Evolutionary conservation across 2,113 vertebrate genomes (phyloP).

Genomic region (Corydoras maculifer): DNA sequence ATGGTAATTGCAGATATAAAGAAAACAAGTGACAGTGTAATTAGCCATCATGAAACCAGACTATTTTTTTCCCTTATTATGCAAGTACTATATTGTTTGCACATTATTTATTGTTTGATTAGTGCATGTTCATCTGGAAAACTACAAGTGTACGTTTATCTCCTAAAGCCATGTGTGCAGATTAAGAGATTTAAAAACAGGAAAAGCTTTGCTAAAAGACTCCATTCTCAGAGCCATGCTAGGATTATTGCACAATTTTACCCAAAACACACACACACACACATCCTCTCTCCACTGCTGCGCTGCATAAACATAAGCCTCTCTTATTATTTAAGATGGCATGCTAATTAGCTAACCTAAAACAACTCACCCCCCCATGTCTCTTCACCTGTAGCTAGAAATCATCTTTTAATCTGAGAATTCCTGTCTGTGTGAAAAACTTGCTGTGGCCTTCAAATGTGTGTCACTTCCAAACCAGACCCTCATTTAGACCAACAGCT

Average conservation of each 20-base stretch:
- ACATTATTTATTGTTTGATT: background rate
- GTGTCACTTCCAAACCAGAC: slow-evolving; percentile 47
- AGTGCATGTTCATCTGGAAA: slow-evolving; percentile 13
- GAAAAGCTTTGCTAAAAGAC: slow-evolving; percentile 40
- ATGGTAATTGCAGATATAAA: no score
- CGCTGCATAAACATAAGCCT: background rate
- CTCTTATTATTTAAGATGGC: background rate
- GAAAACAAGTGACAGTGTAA: no score
- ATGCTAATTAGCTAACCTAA: background rate
- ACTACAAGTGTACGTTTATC: slow-evolving; percentile 29
- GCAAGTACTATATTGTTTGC: no score
- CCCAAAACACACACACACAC: slow-evolving; percentile 34
- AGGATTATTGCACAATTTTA: slow-evolving; percentile 41
- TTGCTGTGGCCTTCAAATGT: slow-evolving; percentile 41
- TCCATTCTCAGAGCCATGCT: slow-evolving; percentile 34
- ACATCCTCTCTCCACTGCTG: slow-evolving; percentile 4
- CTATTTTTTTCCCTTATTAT: no score
- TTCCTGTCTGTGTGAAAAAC: slow-evolving; percentile 29
- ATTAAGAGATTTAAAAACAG: slow-evolving; percentile 45
- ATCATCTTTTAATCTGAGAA: slow-evolving; percentile 28
- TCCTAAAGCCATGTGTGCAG: slow-evolving; percentile 47
- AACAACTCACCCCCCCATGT: background rate
- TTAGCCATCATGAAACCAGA: no score
- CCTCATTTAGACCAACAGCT: slow-evolving; percentile 59
- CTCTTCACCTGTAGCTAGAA: background rate